phyloP scores from a whole-genome alignment of 2,113 vertebrate genomes.

The Dicerorhinus sumatrensis region DNA sequence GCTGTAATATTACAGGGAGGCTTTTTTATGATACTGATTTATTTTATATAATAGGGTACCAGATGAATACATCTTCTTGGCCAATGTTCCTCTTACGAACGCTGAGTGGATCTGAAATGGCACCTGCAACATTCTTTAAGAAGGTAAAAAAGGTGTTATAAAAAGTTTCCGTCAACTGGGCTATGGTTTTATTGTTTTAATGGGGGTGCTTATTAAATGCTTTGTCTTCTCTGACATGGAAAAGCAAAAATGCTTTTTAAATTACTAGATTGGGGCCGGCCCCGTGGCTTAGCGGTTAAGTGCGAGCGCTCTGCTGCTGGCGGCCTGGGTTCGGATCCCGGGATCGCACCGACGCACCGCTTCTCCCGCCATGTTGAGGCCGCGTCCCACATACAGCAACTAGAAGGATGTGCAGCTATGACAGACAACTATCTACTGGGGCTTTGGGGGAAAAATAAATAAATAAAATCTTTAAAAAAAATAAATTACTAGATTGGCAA shows the following conservation, averaged over 20 bases:
- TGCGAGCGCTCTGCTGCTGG: no score
- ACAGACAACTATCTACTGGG: no score
- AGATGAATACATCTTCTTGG: slow-evolving; percentile 98
- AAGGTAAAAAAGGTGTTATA: slow-evolving; percentile 88
- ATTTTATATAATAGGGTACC: slow-evolving; percentile 91
- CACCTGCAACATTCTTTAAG: slow-evolving; percentile 93
- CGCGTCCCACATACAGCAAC: no score
- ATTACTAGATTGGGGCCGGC: slow-evolving; percentile 47
- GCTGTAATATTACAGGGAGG: not conserved
- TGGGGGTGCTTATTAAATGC: slow-evolving; percentile 38
- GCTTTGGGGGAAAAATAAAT: no score
- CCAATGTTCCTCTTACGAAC: slow-evolving; percentile 97
- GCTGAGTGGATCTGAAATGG: slow-evolving; percentile 96
- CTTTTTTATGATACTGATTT: slow-evolving; percentile 61
- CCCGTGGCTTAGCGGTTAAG: no score
- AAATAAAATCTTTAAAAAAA: no score
- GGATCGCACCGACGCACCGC: no score
- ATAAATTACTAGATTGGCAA: slow-evolving; percentile 52
- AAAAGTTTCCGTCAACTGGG: not conserved
- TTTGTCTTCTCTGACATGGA: slow-evolving; percentile 39
- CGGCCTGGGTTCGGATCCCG: no score
- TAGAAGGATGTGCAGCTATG: no score
- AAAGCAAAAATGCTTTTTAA: slow-evolving; percentile 49
- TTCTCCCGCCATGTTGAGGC: no score
- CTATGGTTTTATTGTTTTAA: slow-evolving; percentile 56